Evolutionary conservation across 2,888 invertebrate species (phyloP).

Genomic region (Parelbella ahira): DNA sequence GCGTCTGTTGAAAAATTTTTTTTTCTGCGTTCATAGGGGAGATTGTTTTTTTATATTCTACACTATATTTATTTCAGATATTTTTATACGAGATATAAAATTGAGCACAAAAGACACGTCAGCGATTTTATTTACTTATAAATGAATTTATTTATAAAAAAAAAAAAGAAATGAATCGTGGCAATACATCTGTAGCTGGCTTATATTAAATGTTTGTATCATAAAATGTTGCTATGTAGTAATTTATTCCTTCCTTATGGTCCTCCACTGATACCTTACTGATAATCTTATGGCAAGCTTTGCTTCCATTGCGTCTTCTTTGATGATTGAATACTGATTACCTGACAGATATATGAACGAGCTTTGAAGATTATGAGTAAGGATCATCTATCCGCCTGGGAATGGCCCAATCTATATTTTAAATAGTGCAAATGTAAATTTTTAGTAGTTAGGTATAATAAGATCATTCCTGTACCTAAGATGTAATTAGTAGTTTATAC

Average conservation of each 20-base stretch:
- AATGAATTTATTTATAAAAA: conserved; percentile 57
- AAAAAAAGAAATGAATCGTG: conserved; percentile 46
- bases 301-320: no score
- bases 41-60: conserved; percentile 45
- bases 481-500: conserved; percentile 72
- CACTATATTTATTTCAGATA: conserved; percentile 62
- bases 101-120: conserved; percentile 72
- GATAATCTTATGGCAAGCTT: conserved; percentile 27
- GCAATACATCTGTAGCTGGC: conserved; percentile 47
- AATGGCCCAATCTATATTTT: conserved; percentile 51
- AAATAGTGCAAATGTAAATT: conserved; percentile 73
- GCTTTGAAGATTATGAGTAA: conserved; percentile 39
- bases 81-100: conserved; percentile 46
- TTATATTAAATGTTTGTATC: conserved; percentile 30
- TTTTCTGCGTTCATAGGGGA: conserved; percentile 48
- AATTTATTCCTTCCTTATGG: conserved; percentile 33
- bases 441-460: conserved; percentile 54
- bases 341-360: no score
- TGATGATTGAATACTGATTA: no score
- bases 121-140: conserved; percentile 59
- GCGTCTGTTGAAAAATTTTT: conserved; percentile 41
- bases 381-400: conserved; percentile 54
- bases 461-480: conserved; percentile 80
- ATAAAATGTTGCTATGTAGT: conserved; percentile 28
- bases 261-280: conserved; percentile 33